Conservation (phyloP, 2,113 vertebrate species). For the Diphyllodes magnificus region DNA sequence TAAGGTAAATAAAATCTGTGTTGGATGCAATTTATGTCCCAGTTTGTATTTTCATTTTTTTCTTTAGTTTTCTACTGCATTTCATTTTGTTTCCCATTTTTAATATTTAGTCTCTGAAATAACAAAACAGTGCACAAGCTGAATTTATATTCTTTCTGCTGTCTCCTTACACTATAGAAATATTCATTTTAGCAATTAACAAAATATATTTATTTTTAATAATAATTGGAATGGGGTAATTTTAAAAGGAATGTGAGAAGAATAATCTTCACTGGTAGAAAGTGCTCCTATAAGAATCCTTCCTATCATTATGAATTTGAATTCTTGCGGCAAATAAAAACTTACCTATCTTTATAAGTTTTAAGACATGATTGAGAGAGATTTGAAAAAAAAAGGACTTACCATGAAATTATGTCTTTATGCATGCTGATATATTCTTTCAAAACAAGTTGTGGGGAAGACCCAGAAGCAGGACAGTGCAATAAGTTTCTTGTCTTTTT, state of each 20-base stretch:
- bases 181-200: neutral
- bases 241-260: neutral
- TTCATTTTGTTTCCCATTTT: neutral
- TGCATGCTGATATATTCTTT: neutral
- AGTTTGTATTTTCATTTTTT: neutral
- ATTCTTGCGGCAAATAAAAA: neutral
- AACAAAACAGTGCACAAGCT: neutral
- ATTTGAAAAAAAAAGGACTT: neutral
- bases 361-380: neutral
- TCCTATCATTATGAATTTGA: neutral
- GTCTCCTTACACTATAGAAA: neutral
- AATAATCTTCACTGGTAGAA: neutral
- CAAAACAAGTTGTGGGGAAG: neutral
- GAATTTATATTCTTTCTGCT: neutral
- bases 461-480: neutral
- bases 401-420: neutral
- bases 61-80: neutral
- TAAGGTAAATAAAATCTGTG: conserved; percentile 74
- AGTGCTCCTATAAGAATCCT: neutral
- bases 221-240: neutral
- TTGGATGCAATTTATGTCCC: neutral
- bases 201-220: neutral
- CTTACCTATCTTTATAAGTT: neutral
- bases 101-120: neutral
- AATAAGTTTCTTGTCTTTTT: neutral